A percentile compares a stretch with the other conserved stretches of the same genome.
Evolutionary conservation across 2,888 invertebrate species (phyloP).

Genomic region (Andrena bucephala): DNA sequence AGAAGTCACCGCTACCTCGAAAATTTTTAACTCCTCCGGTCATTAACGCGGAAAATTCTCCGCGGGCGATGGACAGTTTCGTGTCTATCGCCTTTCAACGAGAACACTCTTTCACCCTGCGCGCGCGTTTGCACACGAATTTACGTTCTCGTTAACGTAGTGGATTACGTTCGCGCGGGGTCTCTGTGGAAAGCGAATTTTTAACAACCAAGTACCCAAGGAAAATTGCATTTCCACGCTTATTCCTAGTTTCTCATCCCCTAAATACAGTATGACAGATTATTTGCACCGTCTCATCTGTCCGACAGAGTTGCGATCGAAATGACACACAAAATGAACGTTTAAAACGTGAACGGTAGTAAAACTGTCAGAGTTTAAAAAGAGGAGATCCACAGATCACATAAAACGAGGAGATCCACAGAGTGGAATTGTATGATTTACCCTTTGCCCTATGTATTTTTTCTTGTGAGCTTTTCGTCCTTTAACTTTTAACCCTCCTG

Average conservation of each 20-base stretch:
- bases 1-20: neutral
- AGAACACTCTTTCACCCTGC: neutral
- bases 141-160: slow-evolving; percentile 11
- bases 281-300: too few relatives aligned
- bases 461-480: too few relatives aligned
- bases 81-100: neutral
- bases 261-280: neutral
- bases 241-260: neutral
- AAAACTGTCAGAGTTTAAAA: neutral
- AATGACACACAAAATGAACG: neutral
- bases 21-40: slow-evolving; percentile 4
- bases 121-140: slow-evolving; percentile 1
- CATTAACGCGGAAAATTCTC: neutral
- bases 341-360: neutral
- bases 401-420: too few relatives aligned
- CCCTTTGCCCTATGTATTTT: too few relatives aligned
- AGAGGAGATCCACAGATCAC: too few relatives aligned
- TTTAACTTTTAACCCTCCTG: too few relatives aligned
- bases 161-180: neutral
- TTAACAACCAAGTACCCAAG: neutral
- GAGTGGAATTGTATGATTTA: too few relatives aligned
- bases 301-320: neutral
- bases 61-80: neutral
- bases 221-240: neutral
- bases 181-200: slow-evolving; percentile 4